Evolutionary conservation across 2,797 vertebrate species (phyloP).

Genomic region (Lacerta agilis): DNA sequence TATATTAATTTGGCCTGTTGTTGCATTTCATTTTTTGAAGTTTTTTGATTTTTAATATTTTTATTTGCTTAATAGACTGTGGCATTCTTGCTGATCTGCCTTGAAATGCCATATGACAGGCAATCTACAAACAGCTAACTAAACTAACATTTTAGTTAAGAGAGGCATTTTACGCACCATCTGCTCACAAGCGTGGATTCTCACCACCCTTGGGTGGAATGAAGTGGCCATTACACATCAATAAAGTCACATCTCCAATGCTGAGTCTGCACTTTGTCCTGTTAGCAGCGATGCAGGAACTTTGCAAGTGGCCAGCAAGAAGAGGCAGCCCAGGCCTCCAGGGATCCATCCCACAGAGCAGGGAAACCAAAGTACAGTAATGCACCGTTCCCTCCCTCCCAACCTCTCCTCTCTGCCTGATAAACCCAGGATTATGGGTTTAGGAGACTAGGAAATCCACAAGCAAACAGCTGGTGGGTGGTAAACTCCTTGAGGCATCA

Average conservation of each 20-base stretch:
- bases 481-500: background rate
- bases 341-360: background rate
- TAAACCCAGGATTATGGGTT: slow-evolving; percentile 31
- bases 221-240: background rate
- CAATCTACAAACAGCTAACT: too few species aligned
- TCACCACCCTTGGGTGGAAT: background rate
- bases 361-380: background rate
- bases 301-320: background rate
- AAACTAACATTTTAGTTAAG: too few species aligned
- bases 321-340: background rate
- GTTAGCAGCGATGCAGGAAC: background rate
- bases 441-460: background rate
- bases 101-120: too few species aligned
- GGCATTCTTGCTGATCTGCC: too few species aligned
- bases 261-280: background rate
- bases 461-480: slow-evolving; percentile 19
- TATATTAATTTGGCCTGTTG: background rate
- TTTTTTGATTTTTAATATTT: too few species aligned
- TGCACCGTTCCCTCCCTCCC: background rate
- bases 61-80: too few species aligned
- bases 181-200: too few species aligned
- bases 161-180: background rate
- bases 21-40: too few species aligned
- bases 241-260: background rate
- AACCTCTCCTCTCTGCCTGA: background rate